phyloP scores from a whole-genome alignment of 1,140 invertebrate genomes.

The Brachionus calyciflorus region DNA sequence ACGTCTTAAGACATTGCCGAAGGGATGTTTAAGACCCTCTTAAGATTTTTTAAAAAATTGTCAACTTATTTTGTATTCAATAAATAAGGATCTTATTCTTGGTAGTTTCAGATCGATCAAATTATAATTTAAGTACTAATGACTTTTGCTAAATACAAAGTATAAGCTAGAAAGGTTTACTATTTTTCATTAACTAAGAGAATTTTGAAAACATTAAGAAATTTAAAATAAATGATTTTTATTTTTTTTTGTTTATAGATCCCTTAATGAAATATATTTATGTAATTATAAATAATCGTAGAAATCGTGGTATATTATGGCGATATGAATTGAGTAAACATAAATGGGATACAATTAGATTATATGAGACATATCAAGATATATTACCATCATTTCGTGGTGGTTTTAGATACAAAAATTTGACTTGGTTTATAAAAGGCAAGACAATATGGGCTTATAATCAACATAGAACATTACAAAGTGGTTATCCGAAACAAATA shows the following conservation, averaged over 20 bases:
- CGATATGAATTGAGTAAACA: conserved; percentile 7
- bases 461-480: neutral
- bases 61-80: too few relatives aligned
- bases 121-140: too few relatives aligned
- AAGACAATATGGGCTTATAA: neutral
- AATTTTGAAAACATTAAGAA: too few relatives aligned
- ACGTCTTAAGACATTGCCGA: too few relatives aligned
- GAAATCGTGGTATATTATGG: conserved; percentile 6
- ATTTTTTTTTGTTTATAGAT: neutral
- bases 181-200: too few relatives aligned
- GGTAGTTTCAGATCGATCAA: too few relatives aligned
- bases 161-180: too few relatives aligned
- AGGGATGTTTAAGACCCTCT: too few relatives aligned
- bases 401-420: neutral
- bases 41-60: too few relatives aligned
- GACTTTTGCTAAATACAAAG: too few relatives aligned
- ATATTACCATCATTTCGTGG: neutral
- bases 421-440: conserved; percentile 23
- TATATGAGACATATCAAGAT: conserved; percentile 5
- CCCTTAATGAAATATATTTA: neutral
- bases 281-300: neutral
- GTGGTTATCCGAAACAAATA: neutral
- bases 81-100: too few relatives aligned
- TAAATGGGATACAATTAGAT: conserved; percentile 4
- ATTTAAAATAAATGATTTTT: neutral